Percentiles rank a stretch among this genome's conserved stretches.
Evolutionary conservation across 1,140 invertebrate species (phyloP).

Genomic region (Hyposmocoma kahamanoa): DNA sequence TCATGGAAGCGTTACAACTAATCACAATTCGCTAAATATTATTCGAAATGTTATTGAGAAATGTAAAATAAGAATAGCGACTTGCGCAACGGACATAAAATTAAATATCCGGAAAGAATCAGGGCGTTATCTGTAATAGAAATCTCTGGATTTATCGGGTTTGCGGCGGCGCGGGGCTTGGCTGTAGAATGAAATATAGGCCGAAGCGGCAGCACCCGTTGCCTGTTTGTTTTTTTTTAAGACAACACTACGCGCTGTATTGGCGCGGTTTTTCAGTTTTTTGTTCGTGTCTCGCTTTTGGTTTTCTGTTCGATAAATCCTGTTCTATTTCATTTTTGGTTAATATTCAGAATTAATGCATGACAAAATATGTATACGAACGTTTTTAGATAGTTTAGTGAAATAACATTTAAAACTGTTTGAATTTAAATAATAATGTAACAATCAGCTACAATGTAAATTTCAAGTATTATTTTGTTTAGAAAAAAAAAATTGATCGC

Average conservation of each 20-base stretch:
- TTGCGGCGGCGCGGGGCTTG: constrained; percentile 36
- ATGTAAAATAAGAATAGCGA: constrained; percentile 33
- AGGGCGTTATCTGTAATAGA: constrained; percentile 62
- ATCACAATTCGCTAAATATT: no score
- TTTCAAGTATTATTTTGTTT: no score
- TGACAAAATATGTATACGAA: no score
- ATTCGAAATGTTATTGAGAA: no score
- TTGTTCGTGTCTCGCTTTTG: not conserved
- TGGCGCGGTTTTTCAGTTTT: constrained; percentile 25
- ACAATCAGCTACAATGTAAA: no score
- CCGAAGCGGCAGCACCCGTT: constrained; percentile 29
- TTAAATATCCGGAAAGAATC: constrained; percentile 66
- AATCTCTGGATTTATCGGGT: constrained; percentile 63
- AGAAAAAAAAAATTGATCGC: no score
- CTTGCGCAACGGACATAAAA: constrained; percentile 46
- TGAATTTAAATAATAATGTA: no score
- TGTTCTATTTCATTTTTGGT: constrained; percentile 8
- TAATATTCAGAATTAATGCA: constrained; percentile 21
- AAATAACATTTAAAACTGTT: no score
- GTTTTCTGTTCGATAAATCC: constrained; percentile 2
- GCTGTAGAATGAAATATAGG: constrained; percentile 56
- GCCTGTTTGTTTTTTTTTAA: constrained; percentile 37
- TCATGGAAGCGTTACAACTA: no score
- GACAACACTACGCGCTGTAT: constrained; percentile 23
- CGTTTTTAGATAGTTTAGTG: no score